A percentile compares a stretch with the other conserved stretches of the same genome.
phyloP scores from a whole-genome alignment of 2,888 invertebrate genomes.

The Heliconius sara region DNA sequence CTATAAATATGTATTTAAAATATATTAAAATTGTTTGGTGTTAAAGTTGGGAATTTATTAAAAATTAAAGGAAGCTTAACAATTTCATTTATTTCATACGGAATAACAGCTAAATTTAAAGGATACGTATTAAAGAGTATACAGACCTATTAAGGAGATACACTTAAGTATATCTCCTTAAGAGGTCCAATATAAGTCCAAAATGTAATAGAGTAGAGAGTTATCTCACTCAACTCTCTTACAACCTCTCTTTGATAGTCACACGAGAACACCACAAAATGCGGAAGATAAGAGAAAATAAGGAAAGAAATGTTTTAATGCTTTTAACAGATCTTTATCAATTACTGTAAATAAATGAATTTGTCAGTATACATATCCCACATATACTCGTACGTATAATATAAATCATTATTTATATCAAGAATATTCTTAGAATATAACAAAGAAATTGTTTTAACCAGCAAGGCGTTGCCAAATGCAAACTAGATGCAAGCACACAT shows the following conservation, averaged over 20 bases:
- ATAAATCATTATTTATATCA: neutral
- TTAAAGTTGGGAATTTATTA: neutral
- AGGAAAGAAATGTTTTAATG: too few relatives aligned
- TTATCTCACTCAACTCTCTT: neutral
- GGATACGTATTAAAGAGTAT: too few relatives aligned
- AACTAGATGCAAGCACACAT: constrained; percentile 78
- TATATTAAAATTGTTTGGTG: neutral
- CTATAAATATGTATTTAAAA: neutral
- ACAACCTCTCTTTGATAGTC: neutral
- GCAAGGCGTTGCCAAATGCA: constrained; percentile 59
- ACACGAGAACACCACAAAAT: neutral
- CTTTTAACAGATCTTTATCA: neutral
- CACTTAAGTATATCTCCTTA: neutral
- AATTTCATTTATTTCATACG: too few relatives aligned
- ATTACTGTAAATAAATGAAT: neutral
- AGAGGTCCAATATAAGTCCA: neutral
- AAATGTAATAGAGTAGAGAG: neutral
- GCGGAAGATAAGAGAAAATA: neutral
- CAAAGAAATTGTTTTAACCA: constrained; percentile 41
- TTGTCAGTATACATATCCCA: neutral
- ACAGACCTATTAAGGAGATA: too few relatives aligned
- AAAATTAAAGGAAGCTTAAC: neutral
- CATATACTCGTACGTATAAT: neutral
- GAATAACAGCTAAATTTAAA: too few relatives aligned
- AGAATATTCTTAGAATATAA: constrained; percentile 25